Percentiles rank a stretch among this genome's conserved stretches.
These are phyloP conservation scores for Cyanocitta stelleri DNA, from an alignment of 2,113 vertebrate species.

Conservation along the genomic window DNA sequence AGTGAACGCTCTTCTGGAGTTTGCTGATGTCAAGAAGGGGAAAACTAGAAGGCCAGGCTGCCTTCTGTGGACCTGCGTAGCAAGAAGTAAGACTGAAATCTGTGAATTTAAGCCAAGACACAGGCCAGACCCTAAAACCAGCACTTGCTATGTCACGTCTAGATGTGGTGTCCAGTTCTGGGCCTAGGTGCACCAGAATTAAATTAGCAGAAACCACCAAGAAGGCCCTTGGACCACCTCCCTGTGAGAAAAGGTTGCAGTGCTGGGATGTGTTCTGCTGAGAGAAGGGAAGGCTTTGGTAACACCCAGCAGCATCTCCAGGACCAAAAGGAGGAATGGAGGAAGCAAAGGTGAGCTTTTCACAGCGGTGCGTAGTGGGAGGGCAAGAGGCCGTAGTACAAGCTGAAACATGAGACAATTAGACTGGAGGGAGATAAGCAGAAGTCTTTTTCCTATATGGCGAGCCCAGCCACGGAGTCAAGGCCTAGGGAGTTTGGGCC, in stretches of 20 bases:
- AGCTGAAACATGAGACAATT: not conserved
- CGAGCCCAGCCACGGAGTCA: not conserved
- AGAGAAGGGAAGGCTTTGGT: not conserved
- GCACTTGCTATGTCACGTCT: not conserved
- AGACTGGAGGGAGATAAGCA: not conserved
- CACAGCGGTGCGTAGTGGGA: accelerated
- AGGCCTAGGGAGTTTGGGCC: not conserved
- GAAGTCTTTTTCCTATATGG: accelerated
- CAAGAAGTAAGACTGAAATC: not conserved
- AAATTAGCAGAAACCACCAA: not conserved
- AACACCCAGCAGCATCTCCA: accelerated
- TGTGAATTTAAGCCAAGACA: not conserved
- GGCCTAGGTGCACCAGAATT: not conserved
- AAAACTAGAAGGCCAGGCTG: not conserved
- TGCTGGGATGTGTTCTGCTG: not conserved
- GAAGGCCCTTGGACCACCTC: not conserved
- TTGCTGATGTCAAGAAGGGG: not conserved
- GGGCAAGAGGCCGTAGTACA: not conserved
- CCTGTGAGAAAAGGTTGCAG: not conserved
- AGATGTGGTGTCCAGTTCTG: not conserved
- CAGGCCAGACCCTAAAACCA: not conserved
- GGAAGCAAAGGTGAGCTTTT: accelerated
- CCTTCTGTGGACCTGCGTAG: not conserved
- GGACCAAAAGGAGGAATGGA: not conserved
- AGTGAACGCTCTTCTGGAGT: accelerated